Evolutionary conservation across 2,113 vertebrate genomes (phyloP).

Genomic region (Ploceus nigricollis): DNA sequence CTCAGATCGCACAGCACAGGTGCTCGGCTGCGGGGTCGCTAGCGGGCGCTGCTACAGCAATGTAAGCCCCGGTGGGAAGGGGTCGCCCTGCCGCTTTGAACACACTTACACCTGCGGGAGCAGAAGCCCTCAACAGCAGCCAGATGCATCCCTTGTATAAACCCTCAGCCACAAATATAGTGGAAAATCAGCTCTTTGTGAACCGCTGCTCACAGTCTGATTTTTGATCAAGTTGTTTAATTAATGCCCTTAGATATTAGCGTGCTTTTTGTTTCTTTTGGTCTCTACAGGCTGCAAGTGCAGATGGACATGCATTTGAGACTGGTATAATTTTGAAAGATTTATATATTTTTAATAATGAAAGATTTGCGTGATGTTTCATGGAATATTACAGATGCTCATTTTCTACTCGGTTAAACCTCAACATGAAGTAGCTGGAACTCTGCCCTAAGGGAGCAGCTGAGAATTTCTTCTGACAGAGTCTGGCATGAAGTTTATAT

Average conservation of each 20-base stretch:
- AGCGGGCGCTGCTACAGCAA: constrained; percentile 31
- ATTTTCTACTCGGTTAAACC: constrained; percentile 19
- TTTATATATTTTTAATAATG: not conserved
- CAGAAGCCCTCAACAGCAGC: not conserved
- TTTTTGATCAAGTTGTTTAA: not conserved
- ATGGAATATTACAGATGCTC: constrained; percentile 4
- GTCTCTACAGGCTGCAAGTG: not conserved
- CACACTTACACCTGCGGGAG: not conserved
- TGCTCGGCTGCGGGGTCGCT: not conserved
- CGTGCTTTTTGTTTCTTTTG: not conserved
- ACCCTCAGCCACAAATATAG: not conserved
- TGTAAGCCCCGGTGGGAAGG: not conserved
- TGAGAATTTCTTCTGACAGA: constrained; percentile 3
- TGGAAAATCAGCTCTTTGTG: not conserved
- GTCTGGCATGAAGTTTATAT: not conserved
- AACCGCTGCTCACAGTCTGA: not conserved
- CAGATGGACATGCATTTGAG: not conserved
- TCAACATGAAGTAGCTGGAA: constrained; percentile 22
- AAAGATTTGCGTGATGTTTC: not conserved
- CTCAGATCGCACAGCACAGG: not conserved
- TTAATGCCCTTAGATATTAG: not conserved
- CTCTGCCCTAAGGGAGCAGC: constrained; percentile 3
- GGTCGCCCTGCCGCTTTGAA: not conserved
- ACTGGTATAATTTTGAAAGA: not conserved
- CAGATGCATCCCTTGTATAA: not conserved